Evolutionary conservation across 2,888 invertebrate species (phyloP).

Genomic region (Trachelus tabidus): DNA sequence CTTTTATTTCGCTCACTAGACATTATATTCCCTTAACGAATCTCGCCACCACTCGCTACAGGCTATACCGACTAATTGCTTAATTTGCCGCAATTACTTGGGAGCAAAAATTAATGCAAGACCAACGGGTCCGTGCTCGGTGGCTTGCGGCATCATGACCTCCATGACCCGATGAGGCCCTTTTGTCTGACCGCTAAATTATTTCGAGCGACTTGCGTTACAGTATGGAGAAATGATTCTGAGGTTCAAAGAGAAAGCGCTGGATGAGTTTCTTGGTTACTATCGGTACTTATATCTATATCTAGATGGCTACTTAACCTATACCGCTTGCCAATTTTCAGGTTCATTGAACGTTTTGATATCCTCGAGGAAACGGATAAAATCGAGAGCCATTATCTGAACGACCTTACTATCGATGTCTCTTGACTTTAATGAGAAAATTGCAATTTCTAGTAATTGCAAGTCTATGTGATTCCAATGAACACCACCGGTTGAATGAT

Average conservation of each 20-base stretch:
- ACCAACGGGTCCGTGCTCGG: background rate
- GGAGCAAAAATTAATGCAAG: background rate
- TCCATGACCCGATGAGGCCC: background rate
- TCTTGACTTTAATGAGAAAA: background rate
- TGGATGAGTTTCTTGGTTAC: background rate
- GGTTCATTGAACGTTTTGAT: background rate
- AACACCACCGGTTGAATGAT: background rate
- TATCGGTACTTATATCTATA: background rate
- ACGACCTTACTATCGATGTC: background rate
- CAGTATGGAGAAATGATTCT: background rate
- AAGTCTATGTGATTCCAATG: background rate
- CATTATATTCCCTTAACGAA: background rate
- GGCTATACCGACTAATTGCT: background rate
- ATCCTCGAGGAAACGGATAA: background rate
- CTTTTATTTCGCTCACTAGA: background rate
- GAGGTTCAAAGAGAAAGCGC: background rate
- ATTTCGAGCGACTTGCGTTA: background rate
- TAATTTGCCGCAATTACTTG: background rate
- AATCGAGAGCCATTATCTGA: background rate
- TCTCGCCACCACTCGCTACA: background rate
- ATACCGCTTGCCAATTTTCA: background rate
- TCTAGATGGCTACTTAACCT: background rate
- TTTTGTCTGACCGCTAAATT: background rate
- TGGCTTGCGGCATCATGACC: background rate
- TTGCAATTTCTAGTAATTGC: background rate